Base-by-base conservation (phyloP, 2,113 vertebrate genomes). In the Ardeotis arabs region DNA sequence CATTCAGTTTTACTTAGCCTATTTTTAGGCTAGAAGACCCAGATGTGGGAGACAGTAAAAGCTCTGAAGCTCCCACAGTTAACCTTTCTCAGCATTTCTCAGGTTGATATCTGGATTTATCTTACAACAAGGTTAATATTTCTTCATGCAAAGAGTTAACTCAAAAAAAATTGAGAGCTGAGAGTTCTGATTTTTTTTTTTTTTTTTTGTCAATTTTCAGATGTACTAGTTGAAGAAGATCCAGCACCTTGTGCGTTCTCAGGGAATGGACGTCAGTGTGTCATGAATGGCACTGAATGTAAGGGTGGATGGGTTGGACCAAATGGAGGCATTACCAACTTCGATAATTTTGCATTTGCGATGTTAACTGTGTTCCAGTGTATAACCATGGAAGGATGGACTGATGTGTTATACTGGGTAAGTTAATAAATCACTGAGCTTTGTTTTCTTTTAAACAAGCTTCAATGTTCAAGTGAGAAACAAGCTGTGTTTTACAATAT, bases 321-420 rank as follows among this genome's bases (percentile, higher is more conserved):
- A 11, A 99, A 99, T 2, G 98, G 98, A 76, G 99, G 99, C 97
- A 99, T 99, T 97, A 99, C 99, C 95, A 99, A 99, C 98, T 99
- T 99, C 4, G 99, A 99, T 98, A 99, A 99, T 97, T 99, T 99
- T 98, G 98, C 99, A 73, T 99, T 99, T 96, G 99, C 99, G 45
- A 99, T 99, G 99, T 98, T 99, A 96, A 99, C 99, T 10, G 99
- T 99, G 94, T 99, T 99, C 97, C 99, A 99, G 98, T 99, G 99
- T 59, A 99, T 99, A 96, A 99, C 99, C 79, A 99, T 99, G 99
- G 99, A 99, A 97, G 99, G 99, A 59, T 99, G 99, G 99, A 99
- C 99, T 2, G 99, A 99, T 35, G 99, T 99, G 88, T 98, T 99
- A 9, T 99, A 99, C 98, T 99, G 99, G 99, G 99, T 99, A 97